Evolutionary conservation across 92 coral and sea anemone species (phyloP), one percentile per base, ranked within the genome.

Genomic region (Pocillopora meandrina): DNA sequence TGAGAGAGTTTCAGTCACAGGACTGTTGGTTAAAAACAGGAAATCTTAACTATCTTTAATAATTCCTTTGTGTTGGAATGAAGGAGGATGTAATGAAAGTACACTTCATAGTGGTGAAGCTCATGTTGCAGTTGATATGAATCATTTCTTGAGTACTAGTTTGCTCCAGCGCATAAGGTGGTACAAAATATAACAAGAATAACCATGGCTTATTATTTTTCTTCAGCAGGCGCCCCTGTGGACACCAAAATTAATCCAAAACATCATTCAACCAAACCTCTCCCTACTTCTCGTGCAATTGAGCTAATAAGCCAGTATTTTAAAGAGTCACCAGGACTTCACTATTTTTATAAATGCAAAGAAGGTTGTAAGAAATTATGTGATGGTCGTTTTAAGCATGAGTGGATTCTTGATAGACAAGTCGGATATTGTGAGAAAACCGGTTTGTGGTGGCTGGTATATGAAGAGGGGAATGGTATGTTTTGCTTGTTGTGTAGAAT

Each of bases 1-100:
- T 81, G 85, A 81, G 85, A 81, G 85, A 81, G 85, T 81, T 81
- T 81, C 85, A 81, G 85, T 81, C 85, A 81, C 85, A 81, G 85
- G 47, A 65, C 49, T 42, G 49, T 42, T 42, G 49, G 49, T 42
- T 42, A 42, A 42, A 80, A 80, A 80, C 75, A 81, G 19, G 26
- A 81, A 17, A 52, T 52, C 64, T 13, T 75, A 52, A 36, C 86
- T 71, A 72, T 71, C 86, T 82, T 33, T 82, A 58, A 82, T 71
- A 82, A 80, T 66, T 80, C 84, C 84, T 80, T 80, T 68, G 75
- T 80, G 84, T 80, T 33, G 56, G 61, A 80, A 80, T 80, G 84
- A 61, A 80, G 84, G 84, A 49, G 75, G 84, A 80, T 80, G 84
- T 80, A 66, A 80, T 80, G 75, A 80, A 80, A 80, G 84, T 78